Conservation (phyloP, 2,888 invertebrate species). For the Anorthoa munda region DNA sequence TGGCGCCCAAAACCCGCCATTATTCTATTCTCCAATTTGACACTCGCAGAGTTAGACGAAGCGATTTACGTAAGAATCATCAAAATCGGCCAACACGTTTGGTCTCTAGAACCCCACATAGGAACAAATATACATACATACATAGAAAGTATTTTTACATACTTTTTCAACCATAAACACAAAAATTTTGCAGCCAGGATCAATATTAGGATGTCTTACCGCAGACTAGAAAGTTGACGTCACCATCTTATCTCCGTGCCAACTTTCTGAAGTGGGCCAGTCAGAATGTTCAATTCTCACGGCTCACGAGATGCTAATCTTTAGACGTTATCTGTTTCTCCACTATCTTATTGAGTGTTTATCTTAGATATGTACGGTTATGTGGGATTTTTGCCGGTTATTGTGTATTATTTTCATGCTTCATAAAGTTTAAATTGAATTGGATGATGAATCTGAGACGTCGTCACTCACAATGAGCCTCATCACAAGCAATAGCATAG, state of each 20-base stretch:
- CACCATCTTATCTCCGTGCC: conserved; percentile 28
- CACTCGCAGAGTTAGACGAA: too few species aligned
- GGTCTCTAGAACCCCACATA: too few species aligned
- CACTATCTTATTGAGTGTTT: conserved; percentile 60
- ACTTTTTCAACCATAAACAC: too few species aligned
- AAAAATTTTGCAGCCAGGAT: background rate
- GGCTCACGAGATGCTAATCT: conserved; percentile 63
- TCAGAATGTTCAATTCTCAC: conserved; percentile 57
- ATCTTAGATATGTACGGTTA: conserved; percentile 47
- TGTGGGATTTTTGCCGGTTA: conserved; percentile 57
- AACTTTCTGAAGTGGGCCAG: conserved; percentile 42
- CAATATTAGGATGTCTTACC: background rate
- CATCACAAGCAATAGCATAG: too few species aligned
- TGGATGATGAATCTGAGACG: too few species aligned
- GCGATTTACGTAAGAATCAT: too few species aligned
- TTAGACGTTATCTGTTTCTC: conserved; percentile 50
- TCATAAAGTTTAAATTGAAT: background rate
- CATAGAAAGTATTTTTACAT: too few species aligned
- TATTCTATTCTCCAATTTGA: too few species aligned
- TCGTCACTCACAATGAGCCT: too few species aligned
- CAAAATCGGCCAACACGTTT: too few species aligned
- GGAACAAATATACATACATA: too few species aligned
- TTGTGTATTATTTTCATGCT: conserved; percentile 17
- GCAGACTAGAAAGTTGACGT: conserved; percentile 37
- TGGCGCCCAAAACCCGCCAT: too few species aligned